phyloP scores from a whole-genome alignment of 2,888 invertebrate genomes.

The Cyrtodaria siliqua region DNA sequence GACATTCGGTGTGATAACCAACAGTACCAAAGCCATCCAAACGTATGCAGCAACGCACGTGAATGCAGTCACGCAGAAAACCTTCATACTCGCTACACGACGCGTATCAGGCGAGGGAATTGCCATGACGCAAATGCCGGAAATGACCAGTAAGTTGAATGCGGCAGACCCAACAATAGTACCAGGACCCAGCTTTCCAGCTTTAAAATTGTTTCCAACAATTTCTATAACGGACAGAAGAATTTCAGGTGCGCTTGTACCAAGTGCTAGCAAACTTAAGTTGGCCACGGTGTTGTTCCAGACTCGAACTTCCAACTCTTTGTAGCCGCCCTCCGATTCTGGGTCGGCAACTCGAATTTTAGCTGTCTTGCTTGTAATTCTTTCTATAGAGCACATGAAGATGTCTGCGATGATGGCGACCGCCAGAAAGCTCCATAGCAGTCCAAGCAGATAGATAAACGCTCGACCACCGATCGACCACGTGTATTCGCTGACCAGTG shows the following conservation, averaged over 20 bases:
- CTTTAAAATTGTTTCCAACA: conserved; percentile 85
- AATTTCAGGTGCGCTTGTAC: conserved; percentile 88
- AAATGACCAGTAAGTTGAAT: conserved; percentile 88
- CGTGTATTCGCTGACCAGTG: conserved; percentile 86
- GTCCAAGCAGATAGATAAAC: conserved; percentile 86
- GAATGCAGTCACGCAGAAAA: conserved; percentile 85
- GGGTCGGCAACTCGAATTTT: conserved; percentile 84
- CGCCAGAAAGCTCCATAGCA: conserved; percentile 88
- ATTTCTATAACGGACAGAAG: conserved; percentile 88
- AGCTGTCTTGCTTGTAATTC: conserved; percentile 88
- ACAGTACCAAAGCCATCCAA: conserved; percentile 88
- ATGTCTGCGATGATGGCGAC: conserved; percentile 88
- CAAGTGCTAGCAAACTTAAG: conserved; percentile 88
- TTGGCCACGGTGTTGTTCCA: conserved; percentile 89
- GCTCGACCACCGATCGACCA: conserved; percentile 86
- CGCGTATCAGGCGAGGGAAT: conserved; percentile 86
- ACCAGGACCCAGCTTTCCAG: conserved; percentile 88
- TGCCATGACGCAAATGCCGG: conserved; percentile 87
- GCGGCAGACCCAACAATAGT: conserved; percentile 89
- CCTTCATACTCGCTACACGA: conserved; percentile 86
- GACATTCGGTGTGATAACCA: conserved; percentile 84
- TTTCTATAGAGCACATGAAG: conserved; percentile 89
- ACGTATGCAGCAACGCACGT: conserved; percentile 88
- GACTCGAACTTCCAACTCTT: conserved; percentile 87
- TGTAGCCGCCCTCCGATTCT: conserved; percentile 75